Base-by-base conservation (phyloP, 2,797 vertebrate genomes). In the Nyctibius grandis region DNA sequence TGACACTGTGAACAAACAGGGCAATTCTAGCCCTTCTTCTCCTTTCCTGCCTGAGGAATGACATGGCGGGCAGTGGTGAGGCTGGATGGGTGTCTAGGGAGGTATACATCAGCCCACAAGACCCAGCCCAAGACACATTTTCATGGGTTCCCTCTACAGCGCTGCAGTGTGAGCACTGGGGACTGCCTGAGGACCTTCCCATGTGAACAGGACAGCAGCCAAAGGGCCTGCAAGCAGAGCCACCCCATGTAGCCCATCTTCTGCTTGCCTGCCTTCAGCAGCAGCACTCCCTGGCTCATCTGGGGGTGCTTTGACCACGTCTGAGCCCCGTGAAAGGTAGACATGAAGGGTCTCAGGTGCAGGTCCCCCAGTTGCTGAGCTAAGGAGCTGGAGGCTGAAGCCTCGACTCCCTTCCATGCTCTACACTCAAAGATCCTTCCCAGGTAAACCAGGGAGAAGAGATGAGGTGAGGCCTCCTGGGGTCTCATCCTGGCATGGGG, bases 121-220 rank as follows among this genome's bases (percentile, higher is more conserved):
- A 44, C 13, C 60, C 29, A 50, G 42, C 42, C 72, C 53, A 21
- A 28, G 72, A 64, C 26, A n/a, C 0, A 1, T 59, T n/a, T 16
- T 48, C 0, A 0, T 23, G 40, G 54, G 28, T 38, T 87, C 15
- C 54, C 28, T 67, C 45, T 44, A 29, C 13, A 29, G 50, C 0
- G 0, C 60, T 26, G 47, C 59, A 54, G 10, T 1, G 11, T 19
- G 50, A 68, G 31, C 26, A 28, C 31, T 33, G 11, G 33, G 29
- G 23, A 50, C 50, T 60, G 28, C 51, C 15, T 6, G 6, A 67
- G 47, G 67, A 87, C 56, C 25, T 77, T 75, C 5, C 8, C 2
- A 8, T 4, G 13, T 0, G 15, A 65, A 50, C 3, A 29, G 42
- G 22, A 67, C 7, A 61, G 36, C n/a, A 63, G 51, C 15, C 64